Conservation (phyloP, 2,113 vertebrate species). For the Takifugu flavidus region DNA sequence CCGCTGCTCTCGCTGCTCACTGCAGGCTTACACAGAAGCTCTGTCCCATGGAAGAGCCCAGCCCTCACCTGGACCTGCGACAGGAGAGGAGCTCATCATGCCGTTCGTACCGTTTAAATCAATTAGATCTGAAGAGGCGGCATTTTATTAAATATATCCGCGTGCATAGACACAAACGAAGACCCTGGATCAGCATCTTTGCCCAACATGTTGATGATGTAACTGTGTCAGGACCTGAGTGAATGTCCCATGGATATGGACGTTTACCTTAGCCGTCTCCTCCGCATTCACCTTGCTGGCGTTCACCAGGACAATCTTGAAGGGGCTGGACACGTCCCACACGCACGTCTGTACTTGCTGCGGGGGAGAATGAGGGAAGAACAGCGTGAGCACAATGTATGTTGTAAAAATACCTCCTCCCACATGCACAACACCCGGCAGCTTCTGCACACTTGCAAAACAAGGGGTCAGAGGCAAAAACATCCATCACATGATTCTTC, state of each 20-base stretch:
- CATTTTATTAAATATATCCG: neutral
- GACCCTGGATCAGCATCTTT: neutral
- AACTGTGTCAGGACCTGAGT: neutral
- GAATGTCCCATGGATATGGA: neutral
- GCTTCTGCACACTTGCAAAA: neutral
- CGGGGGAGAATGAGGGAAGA: conserved; percentile 13
- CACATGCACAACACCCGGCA: conserved; percentile 11
- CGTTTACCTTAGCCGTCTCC: conserved; percentile 90
- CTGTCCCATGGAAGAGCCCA: conserved; percentile 96
- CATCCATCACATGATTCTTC: conserved; percentile 54
- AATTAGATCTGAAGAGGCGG: conserved; percentile 1
- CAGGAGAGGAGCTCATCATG: neutral
- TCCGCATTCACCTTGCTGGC: conserved; percentile 95
- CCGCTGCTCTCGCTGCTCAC: conserved; percentile 90
- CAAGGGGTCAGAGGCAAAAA: conserved; percentile 61
- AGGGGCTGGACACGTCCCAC: conserved; percentile 84
- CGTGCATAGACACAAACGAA: neutral
- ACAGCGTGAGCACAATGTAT: neutral
- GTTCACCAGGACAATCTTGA: conserved; percentile 86
- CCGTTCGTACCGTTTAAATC: no score
- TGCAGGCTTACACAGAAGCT: conserved; percentile 89
- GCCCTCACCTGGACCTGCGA: conserved; percentile 91
- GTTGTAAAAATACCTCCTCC: conserved; percentile 19
- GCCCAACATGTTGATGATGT: neutral
- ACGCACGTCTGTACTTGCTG: conserved; percentile 80